Percentiles rank a stretch among this genome's conserved stretches.
Evolutionary conservation across 2,113 vertebrate species (phyloP).

Genomic region (Phylloscopus trochilus): DNA sequence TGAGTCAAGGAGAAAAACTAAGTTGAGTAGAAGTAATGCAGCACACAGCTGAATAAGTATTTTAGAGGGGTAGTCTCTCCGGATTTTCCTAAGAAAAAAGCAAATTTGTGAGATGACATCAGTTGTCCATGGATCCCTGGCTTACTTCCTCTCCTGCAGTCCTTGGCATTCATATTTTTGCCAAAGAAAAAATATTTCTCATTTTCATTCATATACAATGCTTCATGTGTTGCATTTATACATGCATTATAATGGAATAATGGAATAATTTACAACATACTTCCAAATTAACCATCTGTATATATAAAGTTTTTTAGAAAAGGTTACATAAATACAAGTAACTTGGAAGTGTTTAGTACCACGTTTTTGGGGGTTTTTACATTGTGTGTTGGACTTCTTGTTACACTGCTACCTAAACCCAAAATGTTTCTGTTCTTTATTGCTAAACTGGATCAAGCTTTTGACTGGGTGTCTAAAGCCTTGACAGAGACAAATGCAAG

Average conservation of each 20-base stretch:
- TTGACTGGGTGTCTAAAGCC: not conserved
- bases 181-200: not conserved
- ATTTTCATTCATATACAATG: not conserved
- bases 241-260: too few relatives aligned
- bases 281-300: not conserved
- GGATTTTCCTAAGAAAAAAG: constrained; percentile 82
- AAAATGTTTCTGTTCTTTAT: not conserved
- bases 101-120: not conserved
- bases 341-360: not conserved
- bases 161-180: not conserved
- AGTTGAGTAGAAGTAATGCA: constrained; percentile 86
- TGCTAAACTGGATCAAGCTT: not conserved
- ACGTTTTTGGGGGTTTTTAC: not conserved
- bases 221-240: not conserved
- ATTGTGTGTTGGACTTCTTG: not conserved
- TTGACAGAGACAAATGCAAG: not conserved
- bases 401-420: not conserved
- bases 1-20: constrained; percentile 87
- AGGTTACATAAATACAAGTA: not conserved
- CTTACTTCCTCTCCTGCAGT: not conserved
- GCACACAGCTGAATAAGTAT: constrained; percentile 92
- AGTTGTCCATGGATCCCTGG: not conserved
- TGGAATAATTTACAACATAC: not conserved
- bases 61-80: constrained; percentile 93
- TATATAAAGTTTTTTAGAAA: not conserved